Evolutionary conservation across 1,140 invertebrate species (phyloP).

Genomic region (Drosophila pruinosa): DNA sequence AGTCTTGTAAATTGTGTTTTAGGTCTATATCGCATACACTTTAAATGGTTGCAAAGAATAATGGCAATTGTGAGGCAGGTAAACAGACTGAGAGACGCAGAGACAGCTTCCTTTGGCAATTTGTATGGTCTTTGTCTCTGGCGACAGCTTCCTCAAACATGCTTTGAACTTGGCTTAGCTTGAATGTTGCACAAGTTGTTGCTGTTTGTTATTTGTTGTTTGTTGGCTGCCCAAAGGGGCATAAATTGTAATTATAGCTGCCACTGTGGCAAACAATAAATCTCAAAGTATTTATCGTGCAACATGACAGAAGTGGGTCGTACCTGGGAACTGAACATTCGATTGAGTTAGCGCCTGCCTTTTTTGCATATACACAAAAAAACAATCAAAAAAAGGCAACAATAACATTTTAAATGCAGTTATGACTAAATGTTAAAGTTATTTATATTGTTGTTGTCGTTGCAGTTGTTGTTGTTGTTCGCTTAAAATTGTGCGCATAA

Average conservation of each 20-base stretch:
- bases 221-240: slow-evolving; percentile 50
- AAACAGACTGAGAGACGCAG: slow-evolving; percentile 37
- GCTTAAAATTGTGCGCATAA: slow-evolving; percentile 77
- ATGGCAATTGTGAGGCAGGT: slow-evolving; percentile 69
- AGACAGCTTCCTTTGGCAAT: slow-evolving; percentile 66
- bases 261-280: slow-evolving; percentile 75
- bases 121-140: slow-evolving; percentile 72
- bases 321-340: slow-evolving; percentile 20
- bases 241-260: slow-evolving; percentile 81
- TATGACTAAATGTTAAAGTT: slow-evolving; percentile 78
- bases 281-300: slow-evolving; percentile 74
- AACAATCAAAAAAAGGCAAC: slow-evolving; percentile 24
- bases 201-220: slow-evolving; percentile 12
- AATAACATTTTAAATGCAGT: slow-evolving; percentile 70
- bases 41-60: slow-evolving; percentile 67
- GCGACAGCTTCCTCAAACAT: slow-evolving; percentile 77
- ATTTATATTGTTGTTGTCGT: slow-evolving; percentile 52
- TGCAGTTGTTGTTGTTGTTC: slow-evolving; percentile 22
- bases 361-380: slow-evolving; percentile 45
- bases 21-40: slow-evolving; percentile 37
- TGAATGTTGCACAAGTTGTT: slow-evolving; percentile 55
- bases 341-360: slow-evolving; percentile 20
- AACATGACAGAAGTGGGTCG: slow-evolving; percentile 80
- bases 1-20: neutral
- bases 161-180: slow-evolving; percentile 66